These are phyloP conservation scores for Sebastes fasciatus DNA, from an alignment of 2,113 vertebrate species.

Conservation along the genomic window DNA sequence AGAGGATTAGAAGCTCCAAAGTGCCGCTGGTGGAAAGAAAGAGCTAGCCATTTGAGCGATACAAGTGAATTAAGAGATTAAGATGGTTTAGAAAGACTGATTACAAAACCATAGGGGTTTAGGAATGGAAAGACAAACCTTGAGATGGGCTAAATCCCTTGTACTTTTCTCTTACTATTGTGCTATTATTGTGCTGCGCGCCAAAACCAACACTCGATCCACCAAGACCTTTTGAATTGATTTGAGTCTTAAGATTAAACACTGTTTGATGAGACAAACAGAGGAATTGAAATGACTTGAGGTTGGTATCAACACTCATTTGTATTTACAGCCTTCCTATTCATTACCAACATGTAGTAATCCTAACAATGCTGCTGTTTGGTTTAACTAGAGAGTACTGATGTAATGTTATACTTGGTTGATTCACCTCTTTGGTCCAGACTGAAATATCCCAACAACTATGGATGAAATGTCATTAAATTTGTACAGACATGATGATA, in stretches of 20 bases:
- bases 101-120: conserved; percentile 86
- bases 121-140: conserved; percentile 84
- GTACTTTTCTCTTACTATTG: conserved; percentile 73
- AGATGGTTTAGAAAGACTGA: conserved; percentile 87
- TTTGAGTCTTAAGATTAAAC: conserved; percentile 55
- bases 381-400: not conserved
- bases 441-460: conserved; percentile 9
- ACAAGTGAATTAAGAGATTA: conserved; percentile 89
- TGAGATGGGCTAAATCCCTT: conserved; percentile 82
- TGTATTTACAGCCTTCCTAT: not conserved
- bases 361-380: not conserved
- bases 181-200: conserved; percentile 70
- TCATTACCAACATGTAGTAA: not conserved
- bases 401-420: not conserved
- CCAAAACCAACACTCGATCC: conserved; percentile 45
- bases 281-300: conserved; percentile 2
- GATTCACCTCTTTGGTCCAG: not conserved
- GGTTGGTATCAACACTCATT: conserved; percentile 1
- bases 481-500: not conserved
- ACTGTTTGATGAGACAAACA: conserved; percentile 15
- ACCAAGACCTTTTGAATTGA: conserved; percentile 58
- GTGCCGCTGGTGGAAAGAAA: conserved; percentile 81
- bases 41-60: conserved; percentile 82
- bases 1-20: conserved; percentile 86
- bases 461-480: not conserved